phyloP scores from a whole-genome alignment of 1,140 invertebrate species.

The Littorina saxatilis region DNA sequence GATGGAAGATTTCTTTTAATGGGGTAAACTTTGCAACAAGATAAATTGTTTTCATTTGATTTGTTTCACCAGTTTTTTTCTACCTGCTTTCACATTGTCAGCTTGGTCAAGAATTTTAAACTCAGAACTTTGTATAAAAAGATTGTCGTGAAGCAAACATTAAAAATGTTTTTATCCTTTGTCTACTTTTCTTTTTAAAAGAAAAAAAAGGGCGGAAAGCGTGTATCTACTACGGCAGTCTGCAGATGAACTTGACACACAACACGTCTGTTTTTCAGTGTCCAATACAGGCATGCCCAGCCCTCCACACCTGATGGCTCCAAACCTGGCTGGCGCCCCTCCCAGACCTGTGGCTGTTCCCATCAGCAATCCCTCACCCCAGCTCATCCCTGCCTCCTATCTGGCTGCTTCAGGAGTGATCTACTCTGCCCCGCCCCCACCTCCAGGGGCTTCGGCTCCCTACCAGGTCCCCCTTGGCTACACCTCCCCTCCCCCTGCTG shows the following conservation, averaged over 20 bases:
- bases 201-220: no score
- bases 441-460: conserved; percentile 21
- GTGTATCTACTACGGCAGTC: no score
- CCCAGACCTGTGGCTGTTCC: conserved; percentile 42
- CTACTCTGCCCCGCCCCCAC: conserved; percentile 48
- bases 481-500: conserved; percentile 44
- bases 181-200: not conserved
- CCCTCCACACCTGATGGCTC: conserved; percentile 38
- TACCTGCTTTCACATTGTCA: not conserved
- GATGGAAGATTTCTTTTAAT: no score
- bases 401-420: conserved; percentile 44
- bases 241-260: no score
- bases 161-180: not conserved
- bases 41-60: no score
- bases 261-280: conserved; percentile 37
- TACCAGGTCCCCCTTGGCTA: conserved; percentile 49
- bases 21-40: no score
- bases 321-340: conserved; percentile 21
- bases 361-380: conserved; percentile 44
- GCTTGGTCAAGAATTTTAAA: not conserved
- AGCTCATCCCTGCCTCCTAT: conserved; percentile 43
- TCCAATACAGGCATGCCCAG: conserved; percentile 41
- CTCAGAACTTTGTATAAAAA: not conserved
- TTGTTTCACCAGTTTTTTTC: not conserved
- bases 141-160: not conserved